Evolutionary conservation across 2,113 vertebrate species (phyloP).

Genomic region (Toxostoma redivivum): DNA sequence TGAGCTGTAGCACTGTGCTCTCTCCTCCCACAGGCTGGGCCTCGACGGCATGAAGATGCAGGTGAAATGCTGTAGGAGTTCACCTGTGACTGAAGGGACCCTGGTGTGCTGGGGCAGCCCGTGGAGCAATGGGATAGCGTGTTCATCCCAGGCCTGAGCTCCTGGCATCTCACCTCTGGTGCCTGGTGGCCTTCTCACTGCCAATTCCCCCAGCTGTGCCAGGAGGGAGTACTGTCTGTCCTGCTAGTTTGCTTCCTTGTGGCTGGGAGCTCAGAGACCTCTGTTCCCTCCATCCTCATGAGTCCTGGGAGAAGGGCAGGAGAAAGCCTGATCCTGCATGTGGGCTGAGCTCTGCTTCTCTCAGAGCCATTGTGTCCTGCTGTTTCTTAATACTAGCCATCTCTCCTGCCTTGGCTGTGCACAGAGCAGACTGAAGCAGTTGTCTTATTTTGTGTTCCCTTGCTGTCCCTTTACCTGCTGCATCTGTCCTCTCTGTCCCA

Average conservation of each 20-base stretch:
- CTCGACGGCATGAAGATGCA: conserved; percentile 98
- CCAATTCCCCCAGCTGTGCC: not conserved
- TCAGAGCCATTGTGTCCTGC: not conserved
- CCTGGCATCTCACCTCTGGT: not conserved
- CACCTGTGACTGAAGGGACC: not conserved
- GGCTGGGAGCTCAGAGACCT: not conserved
- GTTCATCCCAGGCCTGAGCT: not conserved
- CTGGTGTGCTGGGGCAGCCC: not conserved
- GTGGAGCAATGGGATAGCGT: not conserved
- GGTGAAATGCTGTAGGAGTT: conserved; percentile 71
- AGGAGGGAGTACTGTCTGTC: not conserved
- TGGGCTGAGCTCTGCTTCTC: not conserved
- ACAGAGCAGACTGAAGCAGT: not conserved
- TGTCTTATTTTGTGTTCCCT: not conserved
- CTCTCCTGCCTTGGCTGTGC: not conserved
- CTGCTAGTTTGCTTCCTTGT: not conserved
- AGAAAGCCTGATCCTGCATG: not conserved
- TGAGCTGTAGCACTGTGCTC: not conserved
- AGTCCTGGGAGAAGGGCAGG: not conserved
- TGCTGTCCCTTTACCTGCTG: not conserved
- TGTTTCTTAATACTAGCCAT: not conserved
- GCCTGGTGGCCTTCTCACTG: not conserved
- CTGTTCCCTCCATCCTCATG: not conserved
- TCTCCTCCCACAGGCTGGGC: conserved; percentile 82
- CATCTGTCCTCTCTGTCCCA: not conserved